Conservation (phyloP, 2,888 invertebrate genomes). For the Lasioglossum morio region DNA sequence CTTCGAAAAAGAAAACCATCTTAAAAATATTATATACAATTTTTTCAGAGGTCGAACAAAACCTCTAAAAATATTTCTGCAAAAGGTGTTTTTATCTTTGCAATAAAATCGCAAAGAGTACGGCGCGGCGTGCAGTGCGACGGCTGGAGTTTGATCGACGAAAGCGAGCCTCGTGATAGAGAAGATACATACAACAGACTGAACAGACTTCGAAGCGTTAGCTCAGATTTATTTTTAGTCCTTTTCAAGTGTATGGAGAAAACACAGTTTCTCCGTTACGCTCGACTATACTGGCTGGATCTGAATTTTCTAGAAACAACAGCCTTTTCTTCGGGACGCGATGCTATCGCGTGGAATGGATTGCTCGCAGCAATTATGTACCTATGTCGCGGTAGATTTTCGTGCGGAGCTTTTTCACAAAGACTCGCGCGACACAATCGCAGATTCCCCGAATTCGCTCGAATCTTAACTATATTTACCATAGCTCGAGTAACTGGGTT, state of each 20-base stretch:
- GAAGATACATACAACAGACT: constrained; percentile 22
- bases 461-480: constrained; percentile 59
- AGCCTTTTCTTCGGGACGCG: not conserved
- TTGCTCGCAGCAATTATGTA: not conserved
- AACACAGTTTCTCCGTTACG: constrained; percentile 1
- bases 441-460: constrained; percentile 15
- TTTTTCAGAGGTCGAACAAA: not conserved
- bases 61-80: not conserved
- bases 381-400: not conserved
- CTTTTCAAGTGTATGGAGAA: constrained; percentile 38
- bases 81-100: no score
- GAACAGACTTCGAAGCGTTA: constrained; percentile 24
- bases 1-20: not conserved
- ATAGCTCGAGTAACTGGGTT: constrained; percentile 58
- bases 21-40: not conserved
- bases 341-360: no score
- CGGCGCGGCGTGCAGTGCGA: not conserved
- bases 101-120: not conserved
- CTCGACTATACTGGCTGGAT: not conserved
- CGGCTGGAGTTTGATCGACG: not conserved
- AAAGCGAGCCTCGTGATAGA: not conserved
- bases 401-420: not conserved
- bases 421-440: not conserved
- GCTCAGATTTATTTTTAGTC: constrained; percentile 62
- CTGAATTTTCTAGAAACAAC: not conserved